Conservation (phyloP, 2,888 invertebrate species). For the Meiosimyza decipiens region DNA sequence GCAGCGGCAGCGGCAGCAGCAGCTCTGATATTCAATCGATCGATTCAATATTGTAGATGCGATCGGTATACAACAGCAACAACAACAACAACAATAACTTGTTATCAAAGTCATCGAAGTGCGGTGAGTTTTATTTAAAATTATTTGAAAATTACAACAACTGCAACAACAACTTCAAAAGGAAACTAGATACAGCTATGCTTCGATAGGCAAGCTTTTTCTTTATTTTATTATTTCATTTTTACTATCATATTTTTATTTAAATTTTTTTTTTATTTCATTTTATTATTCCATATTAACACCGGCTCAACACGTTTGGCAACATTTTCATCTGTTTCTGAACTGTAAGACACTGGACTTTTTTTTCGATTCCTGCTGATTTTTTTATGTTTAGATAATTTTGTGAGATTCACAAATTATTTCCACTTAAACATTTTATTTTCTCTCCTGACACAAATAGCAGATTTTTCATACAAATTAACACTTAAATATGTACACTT, state of each 20-base stretch:
- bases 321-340: not conserved
- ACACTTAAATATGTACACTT: not conserved
- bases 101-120: conserved; percentile 32
- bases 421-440: not conserved
- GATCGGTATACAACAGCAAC: conserved; percentile 2
- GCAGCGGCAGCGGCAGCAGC: conserved; percentile 4
- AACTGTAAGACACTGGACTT: not conserved
- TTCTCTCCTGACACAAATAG: conserved; percentile 10
- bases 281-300: not conserved
- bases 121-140: not conserved
- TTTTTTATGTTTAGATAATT: too few relatives aligned
- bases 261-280: not conserved
- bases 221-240: conserved; percentile 6
- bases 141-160: conserved; percentile 1
- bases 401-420: too few relatives aligned
- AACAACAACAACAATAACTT: conserved; percentile 27
- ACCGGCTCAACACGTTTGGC: conserved; percentile 27
- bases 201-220: conserved; percentile 12
- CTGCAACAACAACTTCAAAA: conserved; percentile 20
- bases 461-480: not conserved
- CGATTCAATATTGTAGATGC: too few relatives aligned
- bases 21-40: conserved; percentile 20
- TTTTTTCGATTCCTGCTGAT: not conserved
- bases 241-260: not conserved
- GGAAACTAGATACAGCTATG: conserved; percentile 11